These are phyloP conservation scores for Standfussiana lucernea DNA, from an alignment of 2,888 invertebrate species.

Conservation along the genomic window DNA sequence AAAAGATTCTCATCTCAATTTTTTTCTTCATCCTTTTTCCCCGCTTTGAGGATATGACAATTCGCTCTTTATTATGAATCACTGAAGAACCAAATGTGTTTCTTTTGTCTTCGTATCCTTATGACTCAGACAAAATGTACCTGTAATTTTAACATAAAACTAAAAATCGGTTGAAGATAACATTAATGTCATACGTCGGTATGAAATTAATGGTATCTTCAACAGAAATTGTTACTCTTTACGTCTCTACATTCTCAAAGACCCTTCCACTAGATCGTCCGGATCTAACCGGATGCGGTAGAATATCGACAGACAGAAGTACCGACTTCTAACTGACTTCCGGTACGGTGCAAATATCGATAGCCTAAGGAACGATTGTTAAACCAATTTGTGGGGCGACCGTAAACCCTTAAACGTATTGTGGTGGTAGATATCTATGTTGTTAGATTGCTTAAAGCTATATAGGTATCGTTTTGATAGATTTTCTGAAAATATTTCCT, in stretches of 20 bases:
- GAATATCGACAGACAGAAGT: constrained; percentile 19
- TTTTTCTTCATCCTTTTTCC: no score
- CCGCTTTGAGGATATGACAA: no score
- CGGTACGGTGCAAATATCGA: constrained; percentile 1
- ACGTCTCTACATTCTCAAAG: neutral
- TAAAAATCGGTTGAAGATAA: no score
- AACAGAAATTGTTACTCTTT: neutral
- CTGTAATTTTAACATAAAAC: neutral
- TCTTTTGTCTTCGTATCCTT: no score
- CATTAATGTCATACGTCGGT: no score
- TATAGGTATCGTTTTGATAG: neutral
- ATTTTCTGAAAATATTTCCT: neutral
- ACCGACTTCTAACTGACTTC: constrained; percentile 19
- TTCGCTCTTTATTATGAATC: no score
- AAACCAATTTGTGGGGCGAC: constrained; percentile 15
- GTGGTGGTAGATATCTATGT: neutral
- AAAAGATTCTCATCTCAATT: no score
- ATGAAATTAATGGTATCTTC: neutral
- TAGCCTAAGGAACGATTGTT: constrained; percentile 14
- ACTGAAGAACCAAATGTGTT: no score
- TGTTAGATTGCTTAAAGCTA: neutral
- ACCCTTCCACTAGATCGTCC: neutral
- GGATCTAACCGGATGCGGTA: neutral
- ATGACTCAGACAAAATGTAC: neutral
- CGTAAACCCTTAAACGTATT: neutral